Conservation (phyloP, 2,797 vertebrate genomes). For the Microtus californicus region DNA sequence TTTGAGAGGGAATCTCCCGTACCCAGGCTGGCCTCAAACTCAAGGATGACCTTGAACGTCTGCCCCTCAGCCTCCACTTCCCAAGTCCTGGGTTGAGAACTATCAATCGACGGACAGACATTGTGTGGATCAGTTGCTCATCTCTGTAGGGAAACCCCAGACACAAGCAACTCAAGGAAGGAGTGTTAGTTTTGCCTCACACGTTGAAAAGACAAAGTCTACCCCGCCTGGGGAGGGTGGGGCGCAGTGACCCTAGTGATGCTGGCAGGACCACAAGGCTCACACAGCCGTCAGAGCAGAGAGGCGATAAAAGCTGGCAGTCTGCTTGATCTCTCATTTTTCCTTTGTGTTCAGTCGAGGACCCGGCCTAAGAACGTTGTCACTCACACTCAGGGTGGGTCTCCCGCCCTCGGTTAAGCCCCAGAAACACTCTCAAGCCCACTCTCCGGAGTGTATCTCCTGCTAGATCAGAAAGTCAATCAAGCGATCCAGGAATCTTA, state of each 20-base stretch:
- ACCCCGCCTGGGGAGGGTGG: neutral
- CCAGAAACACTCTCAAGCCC: neutral
- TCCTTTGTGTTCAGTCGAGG: neutral
- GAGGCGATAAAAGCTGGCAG: neutral
- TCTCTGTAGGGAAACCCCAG: neutral
- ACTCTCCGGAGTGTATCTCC: neutral
- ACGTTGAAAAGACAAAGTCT: neutral
- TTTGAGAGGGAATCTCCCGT: neutral
- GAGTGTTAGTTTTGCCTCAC: no score
- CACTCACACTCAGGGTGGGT: neutral
- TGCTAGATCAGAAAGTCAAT: neutral
- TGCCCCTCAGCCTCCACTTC: neutral
- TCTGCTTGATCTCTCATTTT: neutral
- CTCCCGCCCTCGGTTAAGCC: neutral
- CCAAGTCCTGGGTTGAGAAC: neutral
- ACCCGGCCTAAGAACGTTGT: neutral
- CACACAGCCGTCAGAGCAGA: neutral
- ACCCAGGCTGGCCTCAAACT: neutral
- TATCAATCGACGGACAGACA: no score
- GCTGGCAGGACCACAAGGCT: neutral
- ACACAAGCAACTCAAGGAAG: neutral
- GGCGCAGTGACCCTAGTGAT: no score
- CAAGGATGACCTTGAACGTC: neutral
- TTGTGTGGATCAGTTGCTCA: neutral
- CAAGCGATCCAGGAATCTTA: neutral